Percentiles rank a stretch among this genome's conserved stretches.
These are phyloP conservation scores for Eublepharis macularius DNA, from an alignment of 2,113 vertebrate species.

Conservation along the genomic window DNA sequence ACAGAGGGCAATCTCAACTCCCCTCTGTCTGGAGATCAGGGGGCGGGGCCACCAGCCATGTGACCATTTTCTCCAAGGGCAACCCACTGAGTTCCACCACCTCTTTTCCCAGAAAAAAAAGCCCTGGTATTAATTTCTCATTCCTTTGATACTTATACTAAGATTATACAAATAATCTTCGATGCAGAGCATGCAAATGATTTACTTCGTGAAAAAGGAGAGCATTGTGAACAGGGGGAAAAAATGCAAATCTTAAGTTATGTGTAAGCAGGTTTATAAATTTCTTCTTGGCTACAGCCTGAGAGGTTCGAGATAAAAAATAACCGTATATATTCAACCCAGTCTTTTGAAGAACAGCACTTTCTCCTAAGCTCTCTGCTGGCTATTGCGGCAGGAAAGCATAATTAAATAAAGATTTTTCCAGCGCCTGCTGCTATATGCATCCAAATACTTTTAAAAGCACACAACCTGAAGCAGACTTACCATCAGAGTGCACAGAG, in stretches of 20 bases:
- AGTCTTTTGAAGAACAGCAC: background rate
- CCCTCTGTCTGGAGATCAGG: too few species aligned
- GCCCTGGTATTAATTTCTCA: background rate
- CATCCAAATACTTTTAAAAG: constrained; percentile 56
- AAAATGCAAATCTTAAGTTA: background rate
- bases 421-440: constrained; percentile 16
- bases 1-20: too few species aligned
- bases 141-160: background rate
- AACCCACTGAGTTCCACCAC: too few species aligned
- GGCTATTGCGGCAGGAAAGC: background rate
- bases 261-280: background rate
- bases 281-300: background rate
- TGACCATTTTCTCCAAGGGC: too few species aligned
- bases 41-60: too few species aligned
- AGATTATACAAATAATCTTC: background rate
- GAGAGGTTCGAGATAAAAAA: background rate
- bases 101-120: too few species aligned
- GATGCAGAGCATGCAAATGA: background rate
- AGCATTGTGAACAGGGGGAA: background rate
- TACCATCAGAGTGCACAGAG: constrained; percentile 48
- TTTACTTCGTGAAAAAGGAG: background rate
- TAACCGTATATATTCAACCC: background rate
- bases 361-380: background rate
- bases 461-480: constrained; percentile 57
- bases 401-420: constrained; percentile 17